Evolutionary conservation across 2,888 invertebrate species (phyloP).

Genomic region (Balanococcus diminutus): DNA sequence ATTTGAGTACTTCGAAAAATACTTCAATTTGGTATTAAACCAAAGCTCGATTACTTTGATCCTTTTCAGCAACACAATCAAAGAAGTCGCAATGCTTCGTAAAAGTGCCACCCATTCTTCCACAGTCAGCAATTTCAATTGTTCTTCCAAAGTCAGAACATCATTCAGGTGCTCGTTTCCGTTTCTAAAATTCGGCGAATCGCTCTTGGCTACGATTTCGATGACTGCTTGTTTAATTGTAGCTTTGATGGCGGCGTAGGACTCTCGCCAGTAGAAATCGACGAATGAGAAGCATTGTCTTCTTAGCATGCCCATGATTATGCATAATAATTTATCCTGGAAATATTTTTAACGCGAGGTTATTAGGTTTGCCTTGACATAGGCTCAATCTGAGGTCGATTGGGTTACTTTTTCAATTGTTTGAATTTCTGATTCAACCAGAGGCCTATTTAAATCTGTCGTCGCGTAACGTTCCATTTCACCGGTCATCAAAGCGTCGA

Average conservation of each 20-base stretch:
- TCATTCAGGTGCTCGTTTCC: constrained; percentile 55
- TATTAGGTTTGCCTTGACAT: too few relatives aligned
- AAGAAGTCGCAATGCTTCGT: constrained; percentile 69
- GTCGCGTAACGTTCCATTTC: constrained; percentile 93
- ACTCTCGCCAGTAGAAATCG: constrained; percentile 84
- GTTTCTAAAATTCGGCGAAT: constrained; percentile 60
- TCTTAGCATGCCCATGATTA: constrained; percentile 87
- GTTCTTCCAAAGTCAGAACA: constrained; percentile 65
- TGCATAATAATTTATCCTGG: constrained; percentile 84
- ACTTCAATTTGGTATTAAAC: too few relatives aligned
- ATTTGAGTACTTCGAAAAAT: neutral
- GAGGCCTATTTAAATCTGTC: constrained; percentile 86
- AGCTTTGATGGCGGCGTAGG: constrained; percentile 85
- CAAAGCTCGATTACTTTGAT: constrained; percentile 66
- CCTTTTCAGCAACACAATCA: constrained; percentile 74
- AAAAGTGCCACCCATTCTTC: constrained; percentile 74
- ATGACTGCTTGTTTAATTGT: constrained; percentile 79
- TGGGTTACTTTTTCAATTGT: constrained; percentile 70
- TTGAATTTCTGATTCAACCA: constrained; percentile 67
- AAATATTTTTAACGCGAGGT: constrained; percentile 57
- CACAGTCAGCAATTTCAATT: constrained; percentile 65
- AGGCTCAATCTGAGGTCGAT: too few relatives aligned
- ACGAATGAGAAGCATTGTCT: constrained; percentile 75
- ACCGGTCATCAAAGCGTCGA: constrained; percentile 94
- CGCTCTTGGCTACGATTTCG: constrained; percentile 72